phyloP scores from a whole-genome alignment of 2,797 vertebrate genomes.

The Rhynchotus rufescens region DNA sequence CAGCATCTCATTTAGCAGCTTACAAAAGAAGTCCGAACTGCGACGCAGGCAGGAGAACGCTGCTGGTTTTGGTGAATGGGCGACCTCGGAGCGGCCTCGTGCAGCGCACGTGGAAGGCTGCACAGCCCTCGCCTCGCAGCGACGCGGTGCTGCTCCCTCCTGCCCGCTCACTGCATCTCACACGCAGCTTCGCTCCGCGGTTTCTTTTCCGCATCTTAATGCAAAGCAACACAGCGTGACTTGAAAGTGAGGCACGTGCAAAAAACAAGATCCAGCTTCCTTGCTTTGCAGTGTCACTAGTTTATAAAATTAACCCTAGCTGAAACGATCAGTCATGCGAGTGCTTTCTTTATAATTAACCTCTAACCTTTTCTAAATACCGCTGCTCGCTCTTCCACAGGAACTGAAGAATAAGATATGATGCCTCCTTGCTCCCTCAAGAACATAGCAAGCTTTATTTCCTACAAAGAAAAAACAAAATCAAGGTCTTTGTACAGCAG shows the following conservation, averaged over 20 bases:
- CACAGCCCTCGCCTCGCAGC: neutral
- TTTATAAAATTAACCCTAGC: neutral
- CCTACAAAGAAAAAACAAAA: neutral
- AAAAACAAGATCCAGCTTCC: neutral
- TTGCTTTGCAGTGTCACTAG: neutral
- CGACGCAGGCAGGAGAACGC: neutral
- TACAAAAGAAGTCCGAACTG: constrained; percentile 34
- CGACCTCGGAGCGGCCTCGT: constrained; percentile 35
- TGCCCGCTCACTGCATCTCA: neutral
- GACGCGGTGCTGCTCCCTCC: neutral
- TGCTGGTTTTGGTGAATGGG: constrained; percentile 58
- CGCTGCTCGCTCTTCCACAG: neutral
- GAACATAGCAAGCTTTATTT: neutral
- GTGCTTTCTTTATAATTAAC: neutral
- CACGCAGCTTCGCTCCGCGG: neutral
- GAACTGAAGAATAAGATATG: neutral
- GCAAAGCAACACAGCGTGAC: neutral
- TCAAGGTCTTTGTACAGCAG: neutral
- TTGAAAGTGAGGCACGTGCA: neutral
- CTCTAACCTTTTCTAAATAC: neutral
- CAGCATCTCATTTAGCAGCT: constrained; percentile 30
- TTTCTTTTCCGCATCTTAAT: neutral
- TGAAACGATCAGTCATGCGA: too few relatives aligned
- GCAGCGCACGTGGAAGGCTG: neutral
- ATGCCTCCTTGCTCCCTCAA: neutral